Percentiles rank a stretch among this genome's conserved stretches.
Conservation (phyloP, 2,797 vertebrate genomes). For the Enteromius thamalakanensis region DNA sequence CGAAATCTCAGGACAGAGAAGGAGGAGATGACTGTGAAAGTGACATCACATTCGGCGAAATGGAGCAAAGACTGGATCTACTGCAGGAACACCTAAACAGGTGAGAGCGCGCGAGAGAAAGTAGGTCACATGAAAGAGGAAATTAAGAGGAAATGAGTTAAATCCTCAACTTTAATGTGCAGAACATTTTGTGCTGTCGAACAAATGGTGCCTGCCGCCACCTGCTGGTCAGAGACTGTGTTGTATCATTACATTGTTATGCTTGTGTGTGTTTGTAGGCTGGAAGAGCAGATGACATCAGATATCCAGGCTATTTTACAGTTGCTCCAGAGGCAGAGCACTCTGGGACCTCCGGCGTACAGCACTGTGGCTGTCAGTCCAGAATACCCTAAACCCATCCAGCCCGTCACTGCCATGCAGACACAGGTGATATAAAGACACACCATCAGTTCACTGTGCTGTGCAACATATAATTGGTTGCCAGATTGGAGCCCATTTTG, state of each 20-base stretch:
- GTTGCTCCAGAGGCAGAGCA: slow-evolving; percentile 89
- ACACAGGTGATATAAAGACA: slow-evolving; percentile 53
- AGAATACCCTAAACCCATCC: slow-evolving; percentile 82
- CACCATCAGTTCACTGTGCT: neutral
- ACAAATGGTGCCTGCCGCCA: slow-evolving; percentile 11
- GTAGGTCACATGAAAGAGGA: slow-evolving; percentile 4
- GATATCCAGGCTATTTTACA: slow-evolving; percentile 97
- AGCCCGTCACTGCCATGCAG: slow-evolving; percentile 78
- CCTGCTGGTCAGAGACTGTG: slow-evolving; percentile 30
- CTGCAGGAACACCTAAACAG: slow-evolving; percentile 98
- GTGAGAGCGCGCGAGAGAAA: slow-evolving; percentile 69
- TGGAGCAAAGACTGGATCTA: slow-evolving; percentile 93
- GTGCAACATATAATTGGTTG: neutral
- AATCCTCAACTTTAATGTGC: neutral
- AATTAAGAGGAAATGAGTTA: neutral
- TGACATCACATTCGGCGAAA: slow-evolving; percentile 92
- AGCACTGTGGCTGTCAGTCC: slow-evolving; percentile 87
- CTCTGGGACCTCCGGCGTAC: slow-evolving; percentile 90
- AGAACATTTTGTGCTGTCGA: neutral
- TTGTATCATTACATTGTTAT: neutral
- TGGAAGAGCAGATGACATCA: slow-evolving; percentile 95
- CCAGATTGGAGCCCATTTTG: neutral
- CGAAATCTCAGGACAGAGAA: slow-evolving; percentile 76
- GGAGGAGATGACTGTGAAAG: slow-evolving; percentile 88
- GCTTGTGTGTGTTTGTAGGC: slow-evolving; percentile 70